These are phyloP conservation scores for Mastigias papua DNA, from an alignment of 30 jellyfish, hydroid and myxozoan species.

Conservation along the genomic window DNA sequence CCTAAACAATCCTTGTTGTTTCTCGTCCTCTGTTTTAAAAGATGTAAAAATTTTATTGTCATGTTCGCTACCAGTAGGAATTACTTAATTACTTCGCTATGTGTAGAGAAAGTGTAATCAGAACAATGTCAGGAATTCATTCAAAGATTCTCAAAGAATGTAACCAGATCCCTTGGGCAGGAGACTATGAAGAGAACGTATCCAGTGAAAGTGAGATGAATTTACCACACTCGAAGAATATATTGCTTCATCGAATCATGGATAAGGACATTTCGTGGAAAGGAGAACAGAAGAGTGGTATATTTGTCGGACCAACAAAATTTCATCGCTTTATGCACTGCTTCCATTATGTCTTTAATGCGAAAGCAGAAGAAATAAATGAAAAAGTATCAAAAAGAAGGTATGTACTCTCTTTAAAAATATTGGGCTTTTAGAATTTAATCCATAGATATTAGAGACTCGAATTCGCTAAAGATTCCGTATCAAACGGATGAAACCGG, in stretches of 20 bases:
- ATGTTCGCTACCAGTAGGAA: too few species aligned
- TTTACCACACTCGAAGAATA: slow-evolving; percentile 54
- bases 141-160: slow-evolving; percentile 69
- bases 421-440: too few species aligned
- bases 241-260: slow-evolving; percentile 55
- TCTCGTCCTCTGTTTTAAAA: background rate
- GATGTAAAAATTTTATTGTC: background rate
- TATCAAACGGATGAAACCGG: too few species aligned
- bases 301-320: slow-evolving; percentile 76
- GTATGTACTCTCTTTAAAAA: background rate
- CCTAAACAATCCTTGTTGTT: too few species aligned
- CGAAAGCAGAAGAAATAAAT: slow-evolving; percentile 42
- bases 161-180: slow-evolving; percentile 71
- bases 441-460: too few species aligned
- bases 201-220: slow-evolving; percentile 1
- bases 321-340: slow-evolving; percentile 74
- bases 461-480: too few species aligned
- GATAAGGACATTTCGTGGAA: slow-evolving; percentile 62
- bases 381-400: slow-evolving; percentile 60
- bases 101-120: slow-evolving; percentile 64
- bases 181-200: slow-evolving; percentile 13
- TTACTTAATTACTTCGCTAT: too few species aligned
- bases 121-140: slow-evolving; percentile 54
- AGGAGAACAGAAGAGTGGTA: slow-evolving; percentile 46
- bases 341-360: slow-evolving; percentile 62